Conservation (phyloP, 2,888 invertebrate genomes). For the Linnaemya vulpina region DNA sequence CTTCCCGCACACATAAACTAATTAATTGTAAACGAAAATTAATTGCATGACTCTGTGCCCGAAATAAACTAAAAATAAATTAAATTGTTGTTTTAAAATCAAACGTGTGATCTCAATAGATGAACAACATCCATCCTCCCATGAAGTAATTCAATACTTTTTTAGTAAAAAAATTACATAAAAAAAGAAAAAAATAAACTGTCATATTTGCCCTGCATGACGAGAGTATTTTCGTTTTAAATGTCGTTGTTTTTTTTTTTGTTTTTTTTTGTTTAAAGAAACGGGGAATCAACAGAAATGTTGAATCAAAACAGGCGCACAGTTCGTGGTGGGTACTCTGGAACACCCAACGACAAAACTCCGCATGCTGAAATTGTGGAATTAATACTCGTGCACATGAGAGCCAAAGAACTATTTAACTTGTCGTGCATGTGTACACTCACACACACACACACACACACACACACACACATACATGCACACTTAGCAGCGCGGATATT, state of each 20-base stretch:
- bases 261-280: too few species aligned
- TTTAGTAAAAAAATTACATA: constrained; percentile 10
- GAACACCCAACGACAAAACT: constrained; percentile 62
- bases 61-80: constrained; percentile 12
- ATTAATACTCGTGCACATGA: background rate
- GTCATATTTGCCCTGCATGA: constrained; percentile 32
- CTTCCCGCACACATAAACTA: background rate
- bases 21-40: constrained; percentile 6
- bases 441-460: background rate
- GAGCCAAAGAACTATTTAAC: background rate
- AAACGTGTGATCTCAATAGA: constrained; percentile 24
- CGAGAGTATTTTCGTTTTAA: background rate
- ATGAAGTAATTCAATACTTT: constrained; percentile 58
- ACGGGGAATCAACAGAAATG: constrained; percentile 38
- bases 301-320: constrained; percentile 34
- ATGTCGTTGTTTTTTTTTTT: background rate
- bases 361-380: background rate
- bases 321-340: constrained; percentile 54
- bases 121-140: too few species aligned
- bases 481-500: constrained; percentile 77
- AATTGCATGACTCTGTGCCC: background rate
- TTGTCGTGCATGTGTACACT: background rate
- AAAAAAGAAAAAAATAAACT: constrained; percentile 10
- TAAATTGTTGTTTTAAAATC: constrained; percentile 10
- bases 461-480: background rate